Base-by-base conservation (phyloP, 2,113 vertebrate species). In the Budorcas taxicolor region DNA sequence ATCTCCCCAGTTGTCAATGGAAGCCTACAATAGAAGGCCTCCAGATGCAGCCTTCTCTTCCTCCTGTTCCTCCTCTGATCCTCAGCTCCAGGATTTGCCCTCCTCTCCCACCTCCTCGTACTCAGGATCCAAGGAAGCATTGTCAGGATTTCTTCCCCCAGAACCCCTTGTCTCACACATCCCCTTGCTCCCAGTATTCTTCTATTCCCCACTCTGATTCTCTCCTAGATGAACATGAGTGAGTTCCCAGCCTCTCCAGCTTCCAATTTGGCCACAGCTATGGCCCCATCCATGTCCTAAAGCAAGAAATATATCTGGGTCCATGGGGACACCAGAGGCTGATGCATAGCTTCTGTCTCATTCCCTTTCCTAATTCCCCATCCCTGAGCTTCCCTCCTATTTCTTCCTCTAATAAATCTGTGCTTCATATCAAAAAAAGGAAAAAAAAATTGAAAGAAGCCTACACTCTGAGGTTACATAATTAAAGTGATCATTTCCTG, bases 381-480 rank as follows among this genome's bases (percentile, higher is more conserved):
- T 31, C 62, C 50, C 19, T 12, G 27, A 25, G 14, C 19, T 27
- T 76, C 31, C 87, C 33, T 43, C 23, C 47, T 67, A 3, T 76
- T 95, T 84, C 23, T 40, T 90, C 47, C 21, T 21, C 45, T 53
- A 97, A 95, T 96, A 92, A 92, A 96, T 67, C 43, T 83, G 7
- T 21, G 31, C 7, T 86, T 92, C 6, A 7, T 6, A 14, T 90
- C 53, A 33, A 36, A 67, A n/a, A 19, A 36, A 36, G 9, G 33
- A 8, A 36, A n/a, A 67, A 57, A 67, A 67, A 71, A n/a, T 36
- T 21, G 64, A 36, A 71, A 71, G 83, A 74, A 74, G 36, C 19
- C 33, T 92, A 16, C 47, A 76, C 36, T 86, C 25, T 64, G 31
- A 92, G 88, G 62, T 47, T 84, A 64, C 23, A 40, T 67, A 57